Conservation (phyloP, 2,797 vertebrate genomes). For the Myiotriccus ornatus region DNA sequence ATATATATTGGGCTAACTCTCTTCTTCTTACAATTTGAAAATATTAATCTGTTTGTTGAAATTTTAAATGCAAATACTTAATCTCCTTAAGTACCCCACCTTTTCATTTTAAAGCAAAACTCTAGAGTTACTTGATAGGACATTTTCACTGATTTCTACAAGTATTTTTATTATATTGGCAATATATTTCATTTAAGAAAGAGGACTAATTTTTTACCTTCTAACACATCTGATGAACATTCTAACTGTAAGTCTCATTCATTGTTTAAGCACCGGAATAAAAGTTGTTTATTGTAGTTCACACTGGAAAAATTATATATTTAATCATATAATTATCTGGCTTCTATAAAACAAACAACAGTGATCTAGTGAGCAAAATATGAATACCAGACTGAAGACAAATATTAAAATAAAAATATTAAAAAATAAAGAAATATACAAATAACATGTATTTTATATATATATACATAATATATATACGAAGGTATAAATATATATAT, state of each 20-base stretch:
- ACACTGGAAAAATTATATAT: background rate
- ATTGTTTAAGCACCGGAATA: background rate
- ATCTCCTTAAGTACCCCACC: background rate
- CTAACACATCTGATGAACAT: background rate
- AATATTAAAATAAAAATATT: background rate
- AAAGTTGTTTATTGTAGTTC: background rate
- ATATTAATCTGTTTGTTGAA: background rate
- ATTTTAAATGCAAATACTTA: background rate
- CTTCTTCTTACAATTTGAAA: background rate
- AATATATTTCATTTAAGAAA: background rate
- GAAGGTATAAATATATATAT: background rate
- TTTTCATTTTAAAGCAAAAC: background rate
- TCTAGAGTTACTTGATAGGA: background rate
- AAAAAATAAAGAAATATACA: background rate
- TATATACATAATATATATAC: too few species aligned
- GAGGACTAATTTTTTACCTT: background rate
- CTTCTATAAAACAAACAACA: background rate
- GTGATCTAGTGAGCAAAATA: background rate
- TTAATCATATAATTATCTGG: background rate
- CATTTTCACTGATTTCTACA: background rate
- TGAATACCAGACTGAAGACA: background rate
- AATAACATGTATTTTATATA: background rate
- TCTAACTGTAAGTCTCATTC: background rate
- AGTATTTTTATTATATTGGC: background rate
- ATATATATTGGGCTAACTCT: background rate